phyloP scores from a whole-genome alignment of 2,888 invertebrate genomes.

The Scelioninae gen. 2 region DNA sequence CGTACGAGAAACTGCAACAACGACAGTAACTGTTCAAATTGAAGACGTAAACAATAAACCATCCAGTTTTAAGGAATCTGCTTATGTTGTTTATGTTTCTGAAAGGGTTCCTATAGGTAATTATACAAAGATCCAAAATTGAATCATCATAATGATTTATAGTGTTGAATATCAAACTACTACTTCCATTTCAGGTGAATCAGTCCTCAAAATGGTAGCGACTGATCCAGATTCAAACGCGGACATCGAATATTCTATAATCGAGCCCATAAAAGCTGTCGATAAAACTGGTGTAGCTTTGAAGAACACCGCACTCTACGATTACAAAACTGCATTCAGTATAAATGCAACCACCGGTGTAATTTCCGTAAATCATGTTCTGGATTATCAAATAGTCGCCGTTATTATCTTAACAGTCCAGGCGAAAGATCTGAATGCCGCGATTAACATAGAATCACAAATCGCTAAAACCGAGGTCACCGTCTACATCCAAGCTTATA shows the following conservation, averaged over 20 bases:
- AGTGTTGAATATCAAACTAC: no score
- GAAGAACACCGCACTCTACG: constrained; percentile 79
- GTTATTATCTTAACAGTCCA: constrained; percentile 84
- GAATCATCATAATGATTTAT: no score
- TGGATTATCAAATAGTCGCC: constrained; percentile 85
- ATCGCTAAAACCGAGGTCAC: constrained; percentile 83
- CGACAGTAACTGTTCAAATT: constrained; percentile 84
- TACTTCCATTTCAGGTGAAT: constrained; percentile 72
- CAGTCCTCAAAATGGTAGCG: constrained; percentile 81
- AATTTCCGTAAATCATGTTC: constrained; percentile 81
- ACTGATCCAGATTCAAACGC: constrained; percentile 84
- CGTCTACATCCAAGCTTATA: constrained; percentile 86
- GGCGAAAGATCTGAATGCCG: constrained; percentile 84
- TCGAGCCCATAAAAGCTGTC: constrained; percentile 82
- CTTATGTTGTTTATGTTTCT: constrained; percentile 83
- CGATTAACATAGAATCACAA: constrained; percentile 80
- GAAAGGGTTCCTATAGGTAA: constrained; percentile 80
- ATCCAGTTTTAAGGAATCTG: constrained; percentile 82
- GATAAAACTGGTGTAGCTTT: constrained; percentile 86
- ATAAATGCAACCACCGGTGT: constrained; percentile 84
- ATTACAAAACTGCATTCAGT: constrained; percentile 82
- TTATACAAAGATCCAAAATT: no score
- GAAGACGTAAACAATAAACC: constrained; percentile 89
- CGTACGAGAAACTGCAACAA: constrained; percentile 86
- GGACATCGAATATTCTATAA: constrained; percentile 82